Evolutionary conservation across 2,888 invertebrate species (phyloP).

Genomic region (Thera britannica): DNA sequence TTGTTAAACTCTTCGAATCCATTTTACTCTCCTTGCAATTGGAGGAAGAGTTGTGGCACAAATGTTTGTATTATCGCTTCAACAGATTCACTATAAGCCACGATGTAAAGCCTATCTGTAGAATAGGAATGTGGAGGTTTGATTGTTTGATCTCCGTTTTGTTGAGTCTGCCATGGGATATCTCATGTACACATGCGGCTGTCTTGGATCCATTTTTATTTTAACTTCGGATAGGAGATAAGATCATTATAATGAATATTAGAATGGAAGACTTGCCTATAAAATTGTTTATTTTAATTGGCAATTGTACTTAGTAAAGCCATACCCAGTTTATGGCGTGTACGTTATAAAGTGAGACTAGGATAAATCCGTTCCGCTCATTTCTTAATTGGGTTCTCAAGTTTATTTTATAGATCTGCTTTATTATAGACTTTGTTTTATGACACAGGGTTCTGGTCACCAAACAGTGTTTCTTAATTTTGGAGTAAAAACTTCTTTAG

Average conservation of each 20-base stretch:
- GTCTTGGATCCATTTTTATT: no score
- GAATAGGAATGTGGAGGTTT: not conserved
- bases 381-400: constrained; percentile 81
- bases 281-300: constrained; percentile 28
- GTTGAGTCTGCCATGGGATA: not conserved
- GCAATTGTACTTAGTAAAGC: constrained; percentile 10
- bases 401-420: constrained; percentile 77
- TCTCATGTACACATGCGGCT: no score
- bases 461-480: constrained; percentile 22
- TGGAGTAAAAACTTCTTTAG: not conserved
- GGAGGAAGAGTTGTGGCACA: constrained; percentile 22
- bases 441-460: constrained; percentile 66
- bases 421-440: constrained; percentile 70
- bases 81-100: not conserved
- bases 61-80: constrained; percentile 6
- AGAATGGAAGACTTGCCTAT: not conserved
- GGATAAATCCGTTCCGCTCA: constrained; percentile 75
- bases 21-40: constrained; percentile 42
- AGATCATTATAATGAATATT: not conserved
- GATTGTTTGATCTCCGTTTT: not conserved
- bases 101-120: not conserved
- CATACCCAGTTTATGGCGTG: constrained; percentile 65
- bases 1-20: constrained; percentile 70
- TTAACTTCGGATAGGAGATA: not conserved
- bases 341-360: constrained; percentile 71